Evolutionary conservation across 2,113 vertebrate genomes (phyloP), one percentile per base, ranked within the genome.

Genomic region (Tonatia bakeri): DNA sequence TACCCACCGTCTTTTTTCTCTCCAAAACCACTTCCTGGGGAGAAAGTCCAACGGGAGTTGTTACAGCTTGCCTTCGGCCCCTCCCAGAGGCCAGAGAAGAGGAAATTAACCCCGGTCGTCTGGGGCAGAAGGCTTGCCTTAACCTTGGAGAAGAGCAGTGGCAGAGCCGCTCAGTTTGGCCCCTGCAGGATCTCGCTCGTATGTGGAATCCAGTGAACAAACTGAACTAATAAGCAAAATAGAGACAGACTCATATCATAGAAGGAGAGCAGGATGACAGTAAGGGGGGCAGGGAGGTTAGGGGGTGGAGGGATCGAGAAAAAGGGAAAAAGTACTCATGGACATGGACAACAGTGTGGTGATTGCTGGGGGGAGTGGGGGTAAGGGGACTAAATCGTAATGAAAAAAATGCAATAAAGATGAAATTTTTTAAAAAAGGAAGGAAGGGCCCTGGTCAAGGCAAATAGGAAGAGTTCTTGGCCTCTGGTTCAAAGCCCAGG

Each of bases 1-100:
- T 92, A 88, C 45, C 45, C n/a, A 81, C 24, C 28, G 19, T 38
- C 7, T 67, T 94, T 91, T 85, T 73, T 61, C 24, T 94, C 59
- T 94, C 82, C 43, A 87, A 92, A 97, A 95, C 54, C 59, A 90
- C 87, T 96, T 97, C 95, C 92, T 93, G 87, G 83, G 94, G 90
- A 94, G 95, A 97, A 97, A 98, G 94, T 97, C 70, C 93, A 96
- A 54, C 0, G 43, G 82, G 90, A 86, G 50, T 36, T 97, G 64
- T 96, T 96, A 91, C 1, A 91, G 40, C 90, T 95, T 93, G 90
- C 79, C 73, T 95, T 90, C 83, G 92, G 92, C 69, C 83, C 80
- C 90, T 97, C 92, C 83, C 69, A 15, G 73, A 96, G 56, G 70
- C 54, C 50, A 33, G 50, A 56, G 75, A 86, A 92, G 94, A 96